phyloP scores from a whole-genome alignment of 2,797 vertebrate species.

The Spondyliosoma cantharus region DNA sequence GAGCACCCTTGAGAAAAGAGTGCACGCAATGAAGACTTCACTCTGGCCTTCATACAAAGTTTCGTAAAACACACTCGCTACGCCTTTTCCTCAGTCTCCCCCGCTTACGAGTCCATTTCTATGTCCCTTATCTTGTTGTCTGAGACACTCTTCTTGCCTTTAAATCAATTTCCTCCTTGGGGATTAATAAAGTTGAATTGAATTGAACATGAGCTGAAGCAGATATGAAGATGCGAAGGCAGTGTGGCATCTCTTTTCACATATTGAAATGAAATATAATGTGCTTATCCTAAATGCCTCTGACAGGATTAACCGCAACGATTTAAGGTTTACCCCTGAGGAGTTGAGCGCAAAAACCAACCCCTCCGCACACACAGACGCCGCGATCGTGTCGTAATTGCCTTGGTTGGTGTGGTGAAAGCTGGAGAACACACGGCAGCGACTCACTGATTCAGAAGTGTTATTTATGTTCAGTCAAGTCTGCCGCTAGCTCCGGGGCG shows the following conservation, averaged over 20 bases:
- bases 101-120: constrained; percentile 50
- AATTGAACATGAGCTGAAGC: constrained; percentile 70
- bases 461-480: constrained; percentile 74
- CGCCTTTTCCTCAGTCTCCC: neutral
- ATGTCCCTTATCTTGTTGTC: constrained; percentile 71
- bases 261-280: constrained; percentile 80
- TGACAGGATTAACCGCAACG: constrained; percentile 81
- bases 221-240: constrained; percentile 71
- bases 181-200: constrained; percentile 77
- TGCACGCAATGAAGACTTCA: constrained; percentile 34
- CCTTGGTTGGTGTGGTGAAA: constrained; percentile 53
- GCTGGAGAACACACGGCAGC: constrained; percentile 58
- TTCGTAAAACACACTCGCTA: constrained; percentile 27
- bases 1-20: neutral
- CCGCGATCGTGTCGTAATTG: constrained; percentile 62
- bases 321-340: constrained; percentile 70
- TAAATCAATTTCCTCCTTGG: constrained; percentile 73
- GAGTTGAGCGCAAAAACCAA: constrained; percentile 41
- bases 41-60: constrained; percentile 38
- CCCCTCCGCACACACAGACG: constrained; percentile 6
- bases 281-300: constrained; percentile 78
- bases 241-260: constrained; percentile 77
- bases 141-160: constrained; percentile 65
- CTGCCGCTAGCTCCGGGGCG: constrained; percentile 58
- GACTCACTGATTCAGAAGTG: constrained; percentile 69